Evolutionary conservation across 2,113 vertebrate species (phyloP).

Genomic region (Sebastes schlegelii): DNA sequence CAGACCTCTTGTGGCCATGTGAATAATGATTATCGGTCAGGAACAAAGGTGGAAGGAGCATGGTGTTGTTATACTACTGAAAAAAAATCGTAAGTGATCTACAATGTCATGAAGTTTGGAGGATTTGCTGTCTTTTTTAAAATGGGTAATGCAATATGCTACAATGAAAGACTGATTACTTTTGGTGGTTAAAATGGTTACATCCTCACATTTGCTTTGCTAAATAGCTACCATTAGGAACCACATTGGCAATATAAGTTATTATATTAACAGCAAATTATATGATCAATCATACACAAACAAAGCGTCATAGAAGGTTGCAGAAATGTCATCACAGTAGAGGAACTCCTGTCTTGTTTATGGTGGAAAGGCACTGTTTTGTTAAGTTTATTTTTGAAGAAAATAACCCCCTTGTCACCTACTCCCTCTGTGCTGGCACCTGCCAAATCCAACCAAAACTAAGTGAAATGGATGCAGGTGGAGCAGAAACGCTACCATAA

Average conservation of each 20-base stretch:
- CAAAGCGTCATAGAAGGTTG: no score
- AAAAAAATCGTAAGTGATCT: not conserved
- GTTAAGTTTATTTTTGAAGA: not conserved
- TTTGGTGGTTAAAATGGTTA: not conserved
- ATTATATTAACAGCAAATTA: no score
- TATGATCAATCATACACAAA: no score
- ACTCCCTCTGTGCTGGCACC: not conserved
- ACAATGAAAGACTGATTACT: no score
- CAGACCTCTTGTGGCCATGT: not conserved
- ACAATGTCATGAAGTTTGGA: not conserved
- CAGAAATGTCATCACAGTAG: no score
- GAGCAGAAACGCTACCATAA: conserved; percentile 8
- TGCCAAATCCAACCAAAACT: not conserved
- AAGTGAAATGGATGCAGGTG: conserved; percentile 12
- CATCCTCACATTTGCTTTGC: not conserved
- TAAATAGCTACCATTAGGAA: not conserved
- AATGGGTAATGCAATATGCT: no score
- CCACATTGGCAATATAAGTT: no score
- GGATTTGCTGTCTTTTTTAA: no score
- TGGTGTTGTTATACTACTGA: not conserved
- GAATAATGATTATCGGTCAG: not conserved
- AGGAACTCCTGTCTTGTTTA: no score
- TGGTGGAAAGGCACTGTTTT: not conserved
- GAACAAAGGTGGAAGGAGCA: not conserved
- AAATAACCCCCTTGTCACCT: not conserved